A percentile compares a stretch with the other conserved stretches of the same genome.
Conservation (phyloP, 2,113 vertebrate species). For the Burhinus bistriatus region DNA sequence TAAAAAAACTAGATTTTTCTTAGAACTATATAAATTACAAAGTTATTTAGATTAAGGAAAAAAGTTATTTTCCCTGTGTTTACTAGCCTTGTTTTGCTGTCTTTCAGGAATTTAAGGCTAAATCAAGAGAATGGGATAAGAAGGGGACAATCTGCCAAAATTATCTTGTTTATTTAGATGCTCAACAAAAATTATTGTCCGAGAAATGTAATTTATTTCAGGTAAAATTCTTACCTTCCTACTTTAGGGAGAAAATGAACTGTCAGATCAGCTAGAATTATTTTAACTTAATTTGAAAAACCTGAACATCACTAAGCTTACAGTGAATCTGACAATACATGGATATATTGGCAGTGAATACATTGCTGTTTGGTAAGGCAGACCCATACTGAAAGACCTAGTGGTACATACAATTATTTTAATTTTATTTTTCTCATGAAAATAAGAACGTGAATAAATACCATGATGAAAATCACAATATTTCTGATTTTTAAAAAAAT, state of each 20-base stretch:
- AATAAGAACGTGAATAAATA: neutral
- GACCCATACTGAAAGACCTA: neutral
- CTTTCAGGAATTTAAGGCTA: conserved; percentile 72
- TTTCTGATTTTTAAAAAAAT: neutral
- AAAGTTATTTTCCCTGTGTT: neutral
- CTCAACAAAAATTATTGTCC: conserved; percentile 61
- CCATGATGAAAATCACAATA: neutral
- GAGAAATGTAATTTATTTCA: conserved; percentile 74
- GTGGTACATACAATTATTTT: neutral
- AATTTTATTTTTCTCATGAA: neutral
- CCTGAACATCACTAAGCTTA: neutral
- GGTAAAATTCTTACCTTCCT: conserved; percentile 59
- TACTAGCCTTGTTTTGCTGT: neutral
- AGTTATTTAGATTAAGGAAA: neutral
- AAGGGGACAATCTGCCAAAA: conserved; percentile 67
- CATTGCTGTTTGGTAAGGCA: neutral
- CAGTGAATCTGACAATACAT: neutral
- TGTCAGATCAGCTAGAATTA: neutral
- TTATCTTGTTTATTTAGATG: conserved; percentile 61
- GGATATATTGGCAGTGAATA: neutral
- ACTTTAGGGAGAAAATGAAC: neutral
- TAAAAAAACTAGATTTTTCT: neutral
- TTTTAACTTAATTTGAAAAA: neutral
- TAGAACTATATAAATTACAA: neutral
- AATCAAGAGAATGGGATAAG: conserved; percentile 75